Conservation (phyloP, 2,797 vertebrate genomes). For the Peromyscus aztecus region DNA sequence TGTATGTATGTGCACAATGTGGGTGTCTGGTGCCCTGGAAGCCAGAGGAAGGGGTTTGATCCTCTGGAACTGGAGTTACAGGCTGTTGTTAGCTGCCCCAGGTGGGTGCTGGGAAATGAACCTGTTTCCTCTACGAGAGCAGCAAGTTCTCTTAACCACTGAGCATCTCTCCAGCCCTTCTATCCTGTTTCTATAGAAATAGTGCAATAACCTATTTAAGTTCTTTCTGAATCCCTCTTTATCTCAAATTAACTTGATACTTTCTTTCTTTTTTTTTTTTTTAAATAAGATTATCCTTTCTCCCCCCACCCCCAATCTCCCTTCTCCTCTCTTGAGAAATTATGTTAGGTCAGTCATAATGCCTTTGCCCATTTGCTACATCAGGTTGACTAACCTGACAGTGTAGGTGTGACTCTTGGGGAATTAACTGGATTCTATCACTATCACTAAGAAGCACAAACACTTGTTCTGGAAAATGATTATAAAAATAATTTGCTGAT, state of each 20-base stretch:
- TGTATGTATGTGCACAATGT: neutral
- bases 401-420: neutral
- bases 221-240: slow-evolving; percentile 39
- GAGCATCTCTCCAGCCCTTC: neutral
- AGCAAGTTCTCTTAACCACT: neutral
- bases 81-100: neutral
- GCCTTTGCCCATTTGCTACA: neutral
- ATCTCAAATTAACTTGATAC: neutral
- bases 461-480: slow-evolving; percentile 37
- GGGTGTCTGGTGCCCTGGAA: neutral
- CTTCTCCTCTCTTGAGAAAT: neutral
- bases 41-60: neutral
- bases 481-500: slow-evolving; percentile 36
- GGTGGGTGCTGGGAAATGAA: neutral
- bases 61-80: neutral
- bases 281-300: neutral
- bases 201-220: neutral
- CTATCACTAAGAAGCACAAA: neutral
- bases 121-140: neutral
- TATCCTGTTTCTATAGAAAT: slow-evolving; percentile 30
- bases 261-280: neutral
- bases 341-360: slow-evolving; percentile 12
- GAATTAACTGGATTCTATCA: slow-evolving; percentile 26
- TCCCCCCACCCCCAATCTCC: neutral
- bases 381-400: slow-evolving; percentile 1